Evolutionary conservation across 2,888 invertebrate genomes (phyloP).

Genomic region (Caenorhabditis becei): DNA sequence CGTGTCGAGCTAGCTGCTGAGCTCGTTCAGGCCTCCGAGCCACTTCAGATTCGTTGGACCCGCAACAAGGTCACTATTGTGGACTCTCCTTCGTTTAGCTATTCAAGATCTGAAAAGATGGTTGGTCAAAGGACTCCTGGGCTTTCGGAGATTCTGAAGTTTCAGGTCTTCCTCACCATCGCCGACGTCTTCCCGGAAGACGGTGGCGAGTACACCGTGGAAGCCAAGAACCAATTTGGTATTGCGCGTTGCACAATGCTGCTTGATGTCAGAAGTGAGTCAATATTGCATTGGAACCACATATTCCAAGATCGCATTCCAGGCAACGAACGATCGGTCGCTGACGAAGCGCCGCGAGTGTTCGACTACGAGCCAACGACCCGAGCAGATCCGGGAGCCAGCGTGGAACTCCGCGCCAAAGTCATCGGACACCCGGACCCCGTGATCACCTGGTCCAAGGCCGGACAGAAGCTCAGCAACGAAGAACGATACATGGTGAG

Average conservation of each 20-base stretch:
- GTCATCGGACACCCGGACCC: constrained; percentile 76
- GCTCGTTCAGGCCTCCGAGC: constrained; percentile 76
- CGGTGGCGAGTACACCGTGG: constrained; percentile 85
- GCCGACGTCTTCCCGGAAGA: constrained; percentile 81
- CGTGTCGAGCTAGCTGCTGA: constrained; percentile 72
- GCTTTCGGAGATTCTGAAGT: not conserved
- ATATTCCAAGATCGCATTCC: not conserved
- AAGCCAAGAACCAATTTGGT: constrained; percentile 72
- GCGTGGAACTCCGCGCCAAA: constrained; percentile 69
- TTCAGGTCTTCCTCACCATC: constrained; percentile 71
- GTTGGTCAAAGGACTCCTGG: constrained; percentile 1
- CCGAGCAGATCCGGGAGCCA: constrained; percentile 65
- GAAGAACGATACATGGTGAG: constrained; percentile 68
- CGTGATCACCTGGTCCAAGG: constrained; percentile 74
- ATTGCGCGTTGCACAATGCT: constrained; percentile 68
- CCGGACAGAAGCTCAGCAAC: constrained; percentile 55
- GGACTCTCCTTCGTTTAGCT: constrained; percentile 74
- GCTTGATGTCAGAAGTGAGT: constrained; percentile 70
- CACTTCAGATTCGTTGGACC: constrained; percentile 78
- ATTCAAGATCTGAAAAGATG: constrained; percentile 65
- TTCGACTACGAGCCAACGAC: constrained; percentile 64
- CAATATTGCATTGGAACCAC: not conserved
- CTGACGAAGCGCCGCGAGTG: constrained; percentile 71
- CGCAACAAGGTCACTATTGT: constrained; percentile 76
- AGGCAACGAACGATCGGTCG: constrained; percentile 68